These are phyloP conservation scores for Gymnosoma rotundatum DNA, from an alignment of 2,888 invertebrate genomes.

Conservation along the genomic window DNA sequence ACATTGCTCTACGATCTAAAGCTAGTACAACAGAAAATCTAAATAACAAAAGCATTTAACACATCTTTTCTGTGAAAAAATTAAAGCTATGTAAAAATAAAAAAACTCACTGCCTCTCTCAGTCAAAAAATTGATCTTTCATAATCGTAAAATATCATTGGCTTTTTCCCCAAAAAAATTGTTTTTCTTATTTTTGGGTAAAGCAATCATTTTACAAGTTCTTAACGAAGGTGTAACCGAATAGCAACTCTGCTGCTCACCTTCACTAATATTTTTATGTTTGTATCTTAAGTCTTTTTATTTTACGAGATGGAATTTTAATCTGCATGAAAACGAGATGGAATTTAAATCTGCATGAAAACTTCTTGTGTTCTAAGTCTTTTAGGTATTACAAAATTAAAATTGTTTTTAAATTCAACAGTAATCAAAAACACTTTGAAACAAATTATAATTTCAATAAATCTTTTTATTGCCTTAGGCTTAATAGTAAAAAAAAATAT, in stretches of 20 bases:
- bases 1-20: no score
- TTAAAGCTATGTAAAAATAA: no score
- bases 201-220: neutral
- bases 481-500: conserved; percentile 3
- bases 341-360: conserved; percentile 4
- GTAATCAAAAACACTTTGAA: conserved; percentile 6
- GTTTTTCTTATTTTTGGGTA: no score
- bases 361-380: conserved; percentile 32
- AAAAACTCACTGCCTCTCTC: no score
- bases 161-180: no score
- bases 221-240: neutral
- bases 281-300: conserved; percentile 42
- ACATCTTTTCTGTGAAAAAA: no score
- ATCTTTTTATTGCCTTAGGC: conserved; percentile 44
- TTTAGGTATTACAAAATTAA: conserved; percentile 11
- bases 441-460: conserved; percentile 43
- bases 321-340: conserved; percentile 2
- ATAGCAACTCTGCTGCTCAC: neutral
- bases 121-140: no score
- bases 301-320: neutral
- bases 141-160: no score
- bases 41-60: no score
- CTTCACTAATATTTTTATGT: neutral
- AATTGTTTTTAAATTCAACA: conserved; percentile 12
- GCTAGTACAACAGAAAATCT: no score